phyloP scores from a whole-genome alignment of 2,797 vertebrate genomes.

The Gallinago stenura region DNA sequence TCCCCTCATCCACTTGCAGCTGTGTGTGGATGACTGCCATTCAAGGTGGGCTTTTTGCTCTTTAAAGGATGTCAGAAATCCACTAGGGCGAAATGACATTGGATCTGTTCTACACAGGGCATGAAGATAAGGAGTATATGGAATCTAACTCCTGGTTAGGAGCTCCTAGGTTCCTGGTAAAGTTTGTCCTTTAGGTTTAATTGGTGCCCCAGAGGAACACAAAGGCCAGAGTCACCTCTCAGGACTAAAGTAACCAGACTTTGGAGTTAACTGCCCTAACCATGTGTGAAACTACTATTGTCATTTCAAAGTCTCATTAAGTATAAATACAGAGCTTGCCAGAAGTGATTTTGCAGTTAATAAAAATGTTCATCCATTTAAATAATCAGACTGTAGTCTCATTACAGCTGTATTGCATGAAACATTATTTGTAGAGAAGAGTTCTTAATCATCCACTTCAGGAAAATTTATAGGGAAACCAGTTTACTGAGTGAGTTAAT shows the following conservation, averaged over 20 bases:
- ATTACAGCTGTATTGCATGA: slow-evolving; percentile 71
- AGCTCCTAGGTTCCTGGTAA: not conserved
- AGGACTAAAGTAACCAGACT: slow-evolving; percentile 6
- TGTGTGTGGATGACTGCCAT: not conserved
- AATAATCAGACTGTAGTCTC: slow-evolving; percentile 62
- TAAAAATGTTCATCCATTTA: slow-evolving; percentile 63
- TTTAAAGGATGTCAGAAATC: not conserved
- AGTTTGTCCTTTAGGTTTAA: not conserved
- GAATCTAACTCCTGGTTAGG: not conserved
- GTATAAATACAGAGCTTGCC: slow-evolving; percentile 49
- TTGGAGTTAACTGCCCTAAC: slow-evolving; percentile 10
- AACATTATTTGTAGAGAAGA: slow-evolving; percentile 69
- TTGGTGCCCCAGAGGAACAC: not conserved
- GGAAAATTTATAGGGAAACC: slow-evolving; percentile 61
- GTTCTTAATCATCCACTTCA: slow-evolving; percentile 77
- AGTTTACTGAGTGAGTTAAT: slow-evolving; percentile 65
- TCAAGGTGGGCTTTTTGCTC: not conserved
- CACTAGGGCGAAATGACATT: not conserved
- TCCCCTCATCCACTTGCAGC: not conserved
- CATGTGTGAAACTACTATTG: not conserved
- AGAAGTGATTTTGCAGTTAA: slow-evolving; percentile 67
- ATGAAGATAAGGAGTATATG: not conserved
- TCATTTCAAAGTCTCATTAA: slow-evolving; percentile 50
- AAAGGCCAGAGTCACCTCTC: not conserved
- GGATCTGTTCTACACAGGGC: not conserved